These are phyloP conservation scores for Chrysopa pallens DNA, from an alignment of 1,140 invertebrate species.

Conservation along the genomic window DNA sequence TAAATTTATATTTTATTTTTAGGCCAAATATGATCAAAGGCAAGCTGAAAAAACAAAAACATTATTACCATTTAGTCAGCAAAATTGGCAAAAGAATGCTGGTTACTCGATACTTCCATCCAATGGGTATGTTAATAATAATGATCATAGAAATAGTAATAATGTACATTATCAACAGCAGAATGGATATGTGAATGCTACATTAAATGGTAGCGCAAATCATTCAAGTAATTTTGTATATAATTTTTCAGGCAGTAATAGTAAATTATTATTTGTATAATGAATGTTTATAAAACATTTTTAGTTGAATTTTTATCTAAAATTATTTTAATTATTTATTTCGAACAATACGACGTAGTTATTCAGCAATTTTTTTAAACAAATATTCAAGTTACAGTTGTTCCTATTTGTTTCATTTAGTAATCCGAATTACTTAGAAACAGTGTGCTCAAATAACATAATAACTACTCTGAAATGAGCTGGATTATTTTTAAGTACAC, in stretches of 20 bases:
- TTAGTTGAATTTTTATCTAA: too few species aligned
- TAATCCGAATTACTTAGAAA: too few species aligned
- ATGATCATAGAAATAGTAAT: slow-evolving; percentile 8
- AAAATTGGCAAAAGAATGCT: slow-evolving; percentile 16
- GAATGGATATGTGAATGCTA: slow-evolving; percentile 6
- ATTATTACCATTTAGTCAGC: slow-evolving; percentile 29
- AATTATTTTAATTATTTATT: too few species aligned
- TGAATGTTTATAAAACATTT: too few species aligned
- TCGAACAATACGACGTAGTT: too few species aligned
- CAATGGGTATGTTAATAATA: slow-evolving; percentile 17
- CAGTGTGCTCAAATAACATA: too few species aligned
- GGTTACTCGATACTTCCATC: slow-evolving; percentile 7
- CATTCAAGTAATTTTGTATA: slow-evolving; percentile 6
- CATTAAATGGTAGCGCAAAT: not conserved
- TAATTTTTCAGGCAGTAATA: slow-evolving; percentile 7
- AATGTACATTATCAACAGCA: slow-evolving; percentile 3
- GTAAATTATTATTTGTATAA: slow-evolving; percentile 12
- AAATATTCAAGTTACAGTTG: too few species aligned
- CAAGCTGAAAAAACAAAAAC: slow-evolving; percentile 28
- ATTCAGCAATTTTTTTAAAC: too few species aligned
- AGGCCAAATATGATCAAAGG: slow-evolving; percentile 57
- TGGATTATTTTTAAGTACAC: too few species aligned
- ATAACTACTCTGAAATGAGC: too few species aligned
- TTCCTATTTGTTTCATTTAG: too few species aligned
- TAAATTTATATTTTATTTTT: slow-evolving; percentile 15